Evolutionary conservation across 2,113 vertebrate species (phyloP).

Genomic region (Scalopus aquaticus): DNA sequence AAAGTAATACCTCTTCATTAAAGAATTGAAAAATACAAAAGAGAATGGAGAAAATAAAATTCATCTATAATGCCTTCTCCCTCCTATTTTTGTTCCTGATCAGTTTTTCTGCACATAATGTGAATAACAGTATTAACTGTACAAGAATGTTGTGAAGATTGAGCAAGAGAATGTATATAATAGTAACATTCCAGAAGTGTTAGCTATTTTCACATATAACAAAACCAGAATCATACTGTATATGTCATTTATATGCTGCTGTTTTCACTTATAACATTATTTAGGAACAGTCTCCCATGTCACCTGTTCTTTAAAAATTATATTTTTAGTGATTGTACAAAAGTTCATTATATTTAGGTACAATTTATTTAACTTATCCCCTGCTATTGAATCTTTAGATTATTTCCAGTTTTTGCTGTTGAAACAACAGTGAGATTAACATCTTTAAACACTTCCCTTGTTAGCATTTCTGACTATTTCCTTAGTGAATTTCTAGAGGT

Average conservation of each 20-base stretch:
- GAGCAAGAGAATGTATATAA: not conserved
- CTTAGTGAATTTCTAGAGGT: constrained; percentile 53
- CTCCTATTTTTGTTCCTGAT: not conserved
- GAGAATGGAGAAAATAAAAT: constrained; percentile 22
- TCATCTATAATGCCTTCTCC: not conserved
- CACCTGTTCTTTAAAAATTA: not conserved
- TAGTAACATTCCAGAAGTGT: constrained; percentile 40
- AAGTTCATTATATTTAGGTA: constrained; percentile 22
- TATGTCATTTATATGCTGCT: not conserved
- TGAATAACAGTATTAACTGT: not conserved
- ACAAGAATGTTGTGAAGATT: not conserved
- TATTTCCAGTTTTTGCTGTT: constrained; percentile 61
- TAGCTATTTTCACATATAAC: not conserved
- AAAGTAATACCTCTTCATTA: not conserved
- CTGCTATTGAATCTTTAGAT: not conserved
- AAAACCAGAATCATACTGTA: not conserved
- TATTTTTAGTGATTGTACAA: constrained; percentile 6
- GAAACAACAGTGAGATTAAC: constrained; percentile 62
- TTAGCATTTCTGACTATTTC: constrained; percentile 65
- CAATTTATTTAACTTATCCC: constrained; percentile 41
- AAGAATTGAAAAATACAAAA: constrained; percentile 9
- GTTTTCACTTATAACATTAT: not conserved
- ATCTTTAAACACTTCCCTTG: constrained; percentile 43
- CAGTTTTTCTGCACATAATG: not conserved
- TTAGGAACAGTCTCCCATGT: not conserved